Base-by-base conservation (phyloP, 2,888 invertebrate genomes). In the Crossocerus cetratus region DNA sequence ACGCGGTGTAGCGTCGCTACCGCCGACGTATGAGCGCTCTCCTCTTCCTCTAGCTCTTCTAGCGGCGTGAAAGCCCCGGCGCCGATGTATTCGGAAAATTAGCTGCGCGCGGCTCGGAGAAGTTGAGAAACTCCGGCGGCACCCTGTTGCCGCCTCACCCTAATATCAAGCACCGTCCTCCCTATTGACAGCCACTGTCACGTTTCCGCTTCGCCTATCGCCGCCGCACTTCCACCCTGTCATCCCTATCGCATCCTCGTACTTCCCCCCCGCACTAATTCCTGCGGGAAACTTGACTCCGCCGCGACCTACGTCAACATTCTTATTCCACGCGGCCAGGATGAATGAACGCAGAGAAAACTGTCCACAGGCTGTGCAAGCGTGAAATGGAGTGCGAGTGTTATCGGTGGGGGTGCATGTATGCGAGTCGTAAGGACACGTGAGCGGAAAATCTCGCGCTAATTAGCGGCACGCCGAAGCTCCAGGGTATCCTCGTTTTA, bases 381-480 rank as follows among this genome's bases (percentile, higher is more conserved):
- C 32, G 5, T 5, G 3, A 2, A 5, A 3, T 1, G 32, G 11
- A 0, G 5, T 32, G 32, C 0, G 56, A 43, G 59, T 23, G 74
- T 74, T 70, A 76, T 70, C 74, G 69, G 66, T 58, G 66, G 69
- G 69, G 69, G 66, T 58, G 66, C 69, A 76, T 66, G 66, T 54
- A 58, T 32, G 66, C 44, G 18, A n/a, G 4, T 45, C 20, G 64
- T 72, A 63, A 80, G 72, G 74, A 78, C 76, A 70, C 78, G 72
- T 73, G 71, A 61, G 74, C 69, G 72, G 56, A 69, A 81, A 81
- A 80, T 81, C 74, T 81, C 78, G 81, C 76, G 74, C 81, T 81
- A 81, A 81, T 81, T 81, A 81, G 77, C 62, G 71, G 62, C 56
- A 44, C 69, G 55, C 42, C 69, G 65, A 60, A 32, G 57, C 45